Evolutionary conservation across 2,797 vertebrate species (phyloP), one percentile per base, ranked within the genome.

Genomic region (Bovichtus variegatus): DNA sequence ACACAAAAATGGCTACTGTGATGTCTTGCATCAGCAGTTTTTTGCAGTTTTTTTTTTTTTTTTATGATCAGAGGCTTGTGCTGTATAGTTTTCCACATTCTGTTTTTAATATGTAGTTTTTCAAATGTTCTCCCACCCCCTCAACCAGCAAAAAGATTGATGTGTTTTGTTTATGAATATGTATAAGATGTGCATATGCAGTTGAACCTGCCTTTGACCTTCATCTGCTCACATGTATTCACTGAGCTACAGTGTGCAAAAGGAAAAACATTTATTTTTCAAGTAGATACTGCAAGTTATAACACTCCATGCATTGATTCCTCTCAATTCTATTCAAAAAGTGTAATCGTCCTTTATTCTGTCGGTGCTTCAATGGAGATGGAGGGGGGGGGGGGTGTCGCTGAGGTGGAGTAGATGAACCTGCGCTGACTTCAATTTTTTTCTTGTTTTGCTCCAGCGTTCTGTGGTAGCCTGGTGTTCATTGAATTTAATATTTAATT

Each of bases 201-300:
- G 87, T 86, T 93, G 91, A 93, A 91, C 92, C 88, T 92, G 86
- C 74, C 76, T 91, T 91, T 94, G 92, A 94, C 94, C 93, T 95
- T 93, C 87, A 90, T 90, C 84, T 91, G 81, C 74, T 86, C 78
- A 77, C 78, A 80, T 83, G 40, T 74, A 65, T 74, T 71, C 60
- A 79, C 75, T 77, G 51, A 86, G 69, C 58, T 49, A 5, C 65
- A 34, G n/a, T n/a, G n/a, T 80, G 61, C 74, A n/a, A n/a, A n/a
- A n/a, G n/a, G n/a, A 53, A 74, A 81, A 73, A 47, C 27, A 62
- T 85, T 40, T 79, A 46, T 57, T 67, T 71, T 81, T 84, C 18
- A 73, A 83, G 67, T 78, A 55, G 41, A 66, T 55, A 44, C n/a
- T 70, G 3, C 13, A 71, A 76, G 47, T 75, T 59, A 55, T 36